Conservation (phyloP, 2,888 invertebrate species). For the Escarpia spicata region DNA sequence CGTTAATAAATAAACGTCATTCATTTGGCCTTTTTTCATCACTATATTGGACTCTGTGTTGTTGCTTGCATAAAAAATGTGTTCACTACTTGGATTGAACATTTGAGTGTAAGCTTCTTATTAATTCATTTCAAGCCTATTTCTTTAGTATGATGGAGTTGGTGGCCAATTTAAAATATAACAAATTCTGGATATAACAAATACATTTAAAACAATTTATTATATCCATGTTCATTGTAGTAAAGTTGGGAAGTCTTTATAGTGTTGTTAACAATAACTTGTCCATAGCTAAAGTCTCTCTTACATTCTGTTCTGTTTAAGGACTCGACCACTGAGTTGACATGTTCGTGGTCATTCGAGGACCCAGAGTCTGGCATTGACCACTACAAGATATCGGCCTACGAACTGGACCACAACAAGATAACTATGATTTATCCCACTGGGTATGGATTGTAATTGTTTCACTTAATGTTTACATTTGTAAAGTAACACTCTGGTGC, state of each 20-base stretch:
- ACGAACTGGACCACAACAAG: background rate
- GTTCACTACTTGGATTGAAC: no score
- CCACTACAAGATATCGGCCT: conserved; percentile 17
- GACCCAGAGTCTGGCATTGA: conserved; percentile 19
- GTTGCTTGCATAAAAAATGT: no score
- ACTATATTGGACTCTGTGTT: no score
- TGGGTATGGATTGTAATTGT: background rate
- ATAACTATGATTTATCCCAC: conserved; percentile 6
- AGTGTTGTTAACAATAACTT: background rate
- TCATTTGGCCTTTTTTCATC: no score
- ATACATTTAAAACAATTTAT: no score
- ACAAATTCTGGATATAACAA: no score
- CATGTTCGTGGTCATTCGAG: background rate
- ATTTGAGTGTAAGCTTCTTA: no score
- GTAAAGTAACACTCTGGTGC: background rate
- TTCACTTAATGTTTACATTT: background rate
- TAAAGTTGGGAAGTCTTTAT: background rate
- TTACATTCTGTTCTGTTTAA: background rate
- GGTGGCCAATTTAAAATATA: no score
- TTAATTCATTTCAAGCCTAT: no score
- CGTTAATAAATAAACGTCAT: no score
- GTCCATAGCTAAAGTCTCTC: background rate
- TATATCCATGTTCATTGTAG: background rate
- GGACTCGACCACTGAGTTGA: background rate
- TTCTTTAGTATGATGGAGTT: no score